Evolutionary conservation across 2,888 invertebrate species (phyloP).

Genomic region (Argyra leucocephala): DNA sequence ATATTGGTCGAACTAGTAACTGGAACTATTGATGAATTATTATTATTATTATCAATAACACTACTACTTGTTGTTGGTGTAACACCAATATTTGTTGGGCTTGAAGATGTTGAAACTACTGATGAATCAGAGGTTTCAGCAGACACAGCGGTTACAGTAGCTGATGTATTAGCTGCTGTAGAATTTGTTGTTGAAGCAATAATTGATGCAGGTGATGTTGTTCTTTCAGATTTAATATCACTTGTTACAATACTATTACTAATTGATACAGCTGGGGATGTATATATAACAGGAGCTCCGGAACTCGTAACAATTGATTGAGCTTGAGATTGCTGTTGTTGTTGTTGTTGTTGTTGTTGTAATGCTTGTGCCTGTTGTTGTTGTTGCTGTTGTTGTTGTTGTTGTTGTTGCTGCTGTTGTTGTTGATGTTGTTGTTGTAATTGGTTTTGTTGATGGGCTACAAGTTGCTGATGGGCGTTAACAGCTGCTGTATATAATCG

Average conservation of each 20-base stretch:
- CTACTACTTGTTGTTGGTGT: slow-evolving; percentile 27
- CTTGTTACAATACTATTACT: slow-evolving; percentile 21
- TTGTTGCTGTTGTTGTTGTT: slow-evolving; percentile 34
- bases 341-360: slow-evolving; percentile 23
- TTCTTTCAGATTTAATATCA: slow-evolving; percentile 13
- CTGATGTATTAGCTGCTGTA: slow-evolving; percentile 10
- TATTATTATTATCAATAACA: slow-evolving; percentile 20
- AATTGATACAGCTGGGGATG: slow-evolving; percentile 25
- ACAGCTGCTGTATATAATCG: background rate
- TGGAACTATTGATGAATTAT: background rate
- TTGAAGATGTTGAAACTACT: slow-evolving; percentile 28
- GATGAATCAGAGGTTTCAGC: slow-evolving; percentile 16
- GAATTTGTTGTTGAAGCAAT: slow-evolving; percentile 16
- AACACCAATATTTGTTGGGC: slow-evolving; percentile 17
- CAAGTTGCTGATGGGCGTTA: slow-evolving; percentile 16
- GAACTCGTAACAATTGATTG: slow-evolving; percentile 28
- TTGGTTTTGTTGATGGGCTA: slow-evolving; percentile 22
- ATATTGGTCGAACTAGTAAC: background rate
- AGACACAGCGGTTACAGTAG: slow-evolving; percentile 13
- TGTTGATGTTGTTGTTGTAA: slow-evolving; percentile 36
- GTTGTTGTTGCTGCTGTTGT: slow-evolving; percentile 34
- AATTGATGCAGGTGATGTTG: slow-evolving; percentile 7
- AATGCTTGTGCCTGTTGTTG: slow-evolving; percentile 35
- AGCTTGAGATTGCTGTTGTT: slow-evolving; percentile 26
- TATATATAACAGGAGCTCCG: slow-evolving; percentile 26